Evolutionary conservation across 2,888 invertebrate genomes (phyloP), one percentile per base, ranked within the genome.

Genomic region (Deilephila porcellus): DNA sequence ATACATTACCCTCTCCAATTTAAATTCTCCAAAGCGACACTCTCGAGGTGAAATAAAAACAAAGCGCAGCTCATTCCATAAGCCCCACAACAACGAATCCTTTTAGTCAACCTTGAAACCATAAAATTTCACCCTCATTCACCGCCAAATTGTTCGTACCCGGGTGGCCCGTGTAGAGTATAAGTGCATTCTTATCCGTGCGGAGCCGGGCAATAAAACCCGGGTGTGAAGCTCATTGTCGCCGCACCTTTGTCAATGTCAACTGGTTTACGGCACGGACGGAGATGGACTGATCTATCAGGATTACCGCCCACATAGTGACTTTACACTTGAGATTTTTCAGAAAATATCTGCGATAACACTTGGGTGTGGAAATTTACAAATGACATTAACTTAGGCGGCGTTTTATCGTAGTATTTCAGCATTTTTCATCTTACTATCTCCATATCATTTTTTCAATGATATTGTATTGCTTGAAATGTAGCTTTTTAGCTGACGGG

Each of bases 171-270:
- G 45, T 67, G n/a, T 14, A 64, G 4, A 37, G 11, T 25, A 25
- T 34, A 34, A 62, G 75, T 72, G 74, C 74, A 74, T 73, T 76
- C 73, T 74, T 71, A 77, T 73, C 73, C 73, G 67, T 71, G 74
- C 70, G 76, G 70, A 76, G 75, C 73, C 71, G n/a, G 60, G 52
- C 60, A 74, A 74, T 76, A 74, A 77, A 77, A 79, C 71, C 76
- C 74, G 74, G 74, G 63, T 75, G 32, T 62, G 73, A 45, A 25
- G 52, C 19, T 60, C 71, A n/a, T 71, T 71, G 25, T 62, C 64
- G 64, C 25, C 20, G 56, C 59, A 71, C 71, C 64, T 74, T 74
- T 67, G 60, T 74, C 74, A 60, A 45, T 59, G 67, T 63, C 64
- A 45, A 1, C 8, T 37, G 62, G 37, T 70, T 74, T 74, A 74